Base-by-base conservation (phyloP, 1,140 invertebrate species). In the Leucophenga varia region DNA sequence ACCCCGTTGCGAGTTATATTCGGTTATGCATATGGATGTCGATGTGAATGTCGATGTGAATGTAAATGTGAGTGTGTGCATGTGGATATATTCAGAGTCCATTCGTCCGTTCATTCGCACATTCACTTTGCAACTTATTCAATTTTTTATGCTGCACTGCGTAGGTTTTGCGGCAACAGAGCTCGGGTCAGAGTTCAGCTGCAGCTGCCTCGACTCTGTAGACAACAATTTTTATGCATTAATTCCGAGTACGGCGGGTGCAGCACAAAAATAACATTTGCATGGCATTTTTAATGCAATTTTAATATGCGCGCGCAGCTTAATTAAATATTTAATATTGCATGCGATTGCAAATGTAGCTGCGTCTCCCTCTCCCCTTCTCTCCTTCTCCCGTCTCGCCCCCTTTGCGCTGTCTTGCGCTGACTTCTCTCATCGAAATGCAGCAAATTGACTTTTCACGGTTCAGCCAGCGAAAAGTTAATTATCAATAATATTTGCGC, bases 221-320 rank as follows among this genome's bases (percentile, higher is more conserved):
- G 22, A 5, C 22, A 10, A 25, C 22, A 25, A 45, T 30, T 54
- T 49, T 41, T 47, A 36, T 41, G 55, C 47, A 56, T 65, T 67
- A 65, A 61, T 65, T 47, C 45, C 31, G 13, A 18, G n/a, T 19
- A 30, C n/a, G 9, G 12, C n/a, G 4, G 35, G 9, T 18, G 14
- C 16, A 25, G 3, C 22, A 18, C 6, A 43, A 41, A 35, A 46
- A 52, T 37, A 47, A 19, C 18, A 39, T 47, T 60, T 61, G 31
- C 46, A 47, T 60, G 57, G 41, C 52, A 59, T 49, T 57, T 59
- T 59, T 67, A 67, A 65, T 67, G 63, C 63, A 67, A 63, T 67
- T 67, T 67, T 59, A 63, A 67, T 63, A 67, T 68, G 63, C 63
- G 63, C 63, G 63, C 63, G 63, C 63, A 65, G 59, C 63, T 67